Percentiles rank a stretch among this genome's conserved stretches.
Conservation (phyloP, 1,140 invertebrate genomes). For the Pseudomyrmex sp. region DNA sequence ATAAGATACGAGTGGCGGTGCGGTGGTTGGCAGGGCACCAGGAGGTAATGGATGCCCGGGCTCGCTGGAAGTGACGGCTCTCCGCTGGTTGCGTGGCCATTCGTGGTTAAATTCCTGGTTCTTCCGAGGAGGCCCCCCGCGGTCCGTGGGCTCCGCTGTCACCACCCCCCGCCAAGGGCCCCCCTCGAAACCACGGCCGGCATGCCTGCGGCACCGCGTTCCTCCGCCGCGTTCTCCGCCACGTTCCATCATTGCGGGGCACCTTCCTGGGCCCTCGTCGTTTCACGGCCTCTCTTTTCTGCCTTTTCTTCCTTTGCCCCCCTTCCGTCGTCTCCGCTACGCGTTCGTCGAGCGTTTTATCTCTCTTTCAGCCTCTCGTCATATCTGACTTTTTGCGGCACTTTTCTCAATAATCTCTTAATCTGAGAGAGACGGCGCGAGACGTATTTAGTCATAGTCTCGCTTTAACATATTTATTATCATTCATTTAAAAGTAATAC, state of each 20-base stretch:
- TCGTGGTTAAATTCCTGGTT: slow-evolving; percentile 84
- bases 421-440: slow-evolving; percentile 16
- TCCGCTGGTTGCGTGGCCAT: slow-evolving; percentile 83
- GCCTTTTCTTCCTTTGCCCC: neutral
- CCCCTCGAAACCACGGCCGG: slow-evolving; percentile 68
- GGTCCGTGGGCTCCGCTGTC: slow-evolving; percentile 79
- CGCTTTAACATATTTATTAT: neutral
- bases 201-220: slow-evolving; percentile 69
- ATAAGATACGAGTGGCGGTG: slow-evolving; percentile 82
- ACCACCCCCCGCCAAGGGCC: slow-evolving; percentile 83
- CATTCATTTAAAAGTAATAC: neutral
- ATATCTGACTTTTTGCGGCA: slow-evolving; percentile 52
- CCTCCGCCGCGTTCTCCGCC: slow-evolving; percentile 64
- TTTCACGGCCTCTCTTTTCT: slow-evolving; percentile 10
- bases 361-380: slow-evolving; percentile 25
- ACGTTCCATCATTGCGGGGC: slow-evolving; percentile 70
- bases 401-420: slow-evolving; percentile 71
- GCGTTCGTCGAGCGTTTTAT: neutral
- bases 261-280: slow-evolving; percentile 38
- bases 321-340: neutral
- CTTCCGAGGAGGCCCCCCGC: slow-evolving; percentile 80
- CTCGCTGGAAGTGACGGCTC: slow-evolving; percentile 83
- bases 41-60: slow-evolving; percentile 84
- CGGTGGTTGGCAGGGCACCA: slow-evolving; percentile 82
- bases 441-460: slow-evolving; percentile 41